A percentile compares a stretch with the other conserved stretches of the same genome.
Conservation (phyloP, 2,888 invertebrate species). For the Podotricha telesiphe region DNA sequence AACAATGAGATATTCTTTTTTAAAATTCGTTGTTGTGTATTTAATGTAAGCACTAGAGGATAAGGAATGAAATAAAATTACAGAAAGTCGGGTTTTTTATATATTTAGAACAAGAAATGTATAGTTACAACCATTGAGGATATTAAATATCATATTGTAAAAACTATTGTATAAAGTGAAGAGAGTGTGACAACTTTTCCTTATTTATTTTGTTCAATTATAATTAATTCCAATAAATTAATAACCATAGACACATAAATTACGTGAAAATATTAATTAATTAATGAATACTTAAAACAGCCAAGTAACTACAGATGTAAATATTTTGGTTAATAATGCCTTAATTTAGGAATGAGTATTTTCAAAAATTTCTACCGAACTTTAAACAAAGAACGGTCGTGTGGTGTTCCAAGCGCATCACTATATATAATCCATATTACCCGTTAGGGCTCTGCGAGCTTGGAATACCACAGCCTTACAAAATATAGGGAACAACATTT, state of each 20-base stretch:
- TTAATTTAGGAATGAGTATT: conserved; percentile 81
- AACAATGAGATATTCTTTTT: neutral
- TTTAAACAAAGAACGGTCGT: conserved; percentile 64
- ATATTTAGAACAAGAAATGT: conserved; percentile 85
- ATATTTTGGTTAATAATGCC: conserved; percentile 79
- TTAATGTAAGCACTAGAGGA: conserved; percentile 24
- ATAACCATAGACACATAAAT: conserved; percentile 83
- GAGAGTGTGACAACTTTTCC: conserved; percentile 81
- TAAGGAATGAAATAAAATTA: conserved; percentile 54
- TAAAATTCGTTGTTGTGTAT: neutral
- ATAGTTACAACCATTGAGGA: conserved; percentile 85
- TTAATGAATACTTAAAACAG: conserved; percentile 78
- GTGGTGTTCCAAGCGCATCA: conserved; percentile 66
- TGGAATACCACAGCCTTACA: conserved; percentile 69
- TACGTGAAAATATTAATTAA: conserved; percentile 81
- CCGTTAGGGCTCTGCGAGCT: conserved; percentile 52
- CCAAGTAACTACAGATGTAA: conserved; percentile 81
- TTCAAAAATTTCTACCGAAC: conserved; percentile 70
- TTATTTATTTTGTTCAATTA: conserved; percentile 78
- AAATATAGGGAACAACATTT: conserved; percentile 82
- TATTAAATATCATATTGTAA: conserved; percentile 85
- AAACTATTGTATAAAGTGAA: conserved; percentile 84
- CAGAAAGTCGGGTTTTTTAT: conserved; percentile 72
- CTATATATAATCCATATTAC: conserved; percentile 41
- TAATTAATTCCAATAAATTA: conserved; percentile 81